These are phyloP conservation scores for Brachypterus glaber DNA, from an alignment of 2,888 invertebrate species.

Conservation along the genomic window DNA sequence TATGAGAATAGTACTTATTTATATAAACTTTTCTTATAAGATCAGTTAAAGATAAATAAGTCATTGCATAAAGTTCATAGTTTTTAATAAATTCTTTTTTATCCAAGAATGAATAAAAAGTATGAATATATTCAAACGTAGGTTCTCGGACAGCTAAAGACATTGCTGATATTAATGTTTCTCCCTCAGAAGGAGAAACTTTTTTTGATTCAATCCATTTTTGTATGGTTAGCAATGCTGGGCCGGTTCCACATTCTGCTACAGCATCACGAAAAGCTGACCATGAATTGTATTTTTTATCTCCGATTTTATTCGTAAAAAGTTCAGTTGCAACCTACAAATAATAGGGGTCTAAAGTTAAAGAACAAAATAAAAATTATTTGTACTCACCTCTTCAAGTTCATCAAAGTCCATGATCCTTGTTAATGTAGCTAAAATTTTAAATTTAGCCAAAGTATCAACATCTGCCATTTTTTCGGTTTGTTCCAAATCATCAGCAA, in stretches of 20 bases:
- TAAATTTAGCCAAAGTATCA: constrained; percentile 55
- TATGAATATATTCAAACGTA: constrained; percentile 51
- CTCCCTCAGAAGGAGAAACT: constrained; percentile 48
- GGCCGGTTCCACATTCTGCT: constrained; percentile 58
- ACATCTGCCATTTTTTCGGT: constrained; percentile 48
- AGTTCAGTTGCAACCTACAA: constrained; percentile 46
- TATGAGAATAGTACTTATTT: constrained; percentile 47
- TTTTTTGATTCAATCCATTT: constrained; percentile 50
- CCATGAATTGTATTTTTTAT: constrained; percentile 45
- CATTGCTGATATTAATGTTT: constrained; percentile 47
- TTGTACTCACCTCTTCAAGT: constrained; percentile 47
- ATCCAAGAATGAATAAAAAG: constrained; percentile 49
- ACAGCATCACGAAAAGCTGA: constrained; percentile 57
- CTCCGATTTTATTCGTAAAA: constrained; percentile 36
- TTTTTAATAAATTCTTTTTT: too few relatives aligned
- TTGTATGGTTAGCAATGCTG: constrained; percentile 52
- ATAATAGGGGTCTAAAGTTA: too few relatives aligned
- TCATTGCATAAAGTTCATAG: constrained; percentile 46
- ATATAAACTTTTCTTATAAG: constrained; percentile 53
- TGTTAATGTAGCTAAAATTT: constrained; percentile 48
- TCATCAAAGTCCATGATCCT: constrained; percentile 54
- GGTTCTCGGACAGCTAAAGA: constrained; percentile 50
- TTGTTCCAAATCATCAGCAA: constrained; percentile 50
- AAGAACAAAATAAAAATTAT: too few relatives aligned
- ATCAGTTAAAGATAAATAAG: constrained; percentile 50